A percentile compares a stretch with the other conserved stretches of the same genome.
phyloP scores from a whole-genome alignment of 2,113 vertebrate species.

The Plecotus auritus region DNA sequence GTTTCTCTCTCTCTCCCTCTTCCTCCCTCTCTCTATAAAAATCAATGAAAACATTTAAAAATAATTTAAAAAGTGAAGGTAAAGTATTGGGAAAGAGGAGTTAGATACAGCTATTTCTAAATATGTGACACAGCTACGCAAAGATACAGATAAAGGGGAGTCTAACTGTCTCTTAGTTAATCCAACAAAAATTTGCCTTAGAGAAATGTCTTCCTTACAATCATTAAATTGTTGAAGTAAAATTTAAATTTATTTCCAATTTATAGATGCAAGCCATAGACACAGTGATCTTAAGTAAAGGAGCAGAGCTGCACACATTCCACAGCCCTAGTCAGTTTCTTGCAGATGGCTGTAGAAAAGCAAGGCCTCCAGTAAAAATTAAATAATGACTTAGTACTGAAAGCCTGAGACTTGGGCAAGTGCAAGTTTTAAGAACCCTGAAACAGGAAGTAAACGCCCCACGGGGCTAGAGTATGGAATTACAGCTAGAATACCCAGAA shows the following conservation, averaged over 20 bases:
- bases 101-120: not conserved
- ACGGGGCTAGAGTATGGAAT: not conserved
- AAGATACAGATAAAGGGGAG: not conserved
- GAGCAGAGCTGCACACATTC: not conserved
- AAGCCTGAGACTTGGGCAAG: not conserved
- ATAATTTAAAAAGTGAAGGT: not conserved
- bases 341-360: not conserved
- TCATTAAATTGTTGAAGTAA: not conserved
- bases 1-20: no score
- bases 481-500: not conserved
- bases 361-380: not conserved
- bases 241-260: not conserved
- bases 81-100: not conserved
- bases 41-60: not conserved
- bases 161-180: not conserved
- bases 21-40: not conserved
- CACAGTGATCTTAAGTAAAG: not conserved
- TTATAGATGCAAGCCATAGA: not conserved
- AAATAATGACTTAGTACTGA: not conserved
- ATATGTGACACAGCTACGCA: not conserved
- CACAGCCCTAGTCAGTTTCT: not conserved
- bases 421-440: not conserved
- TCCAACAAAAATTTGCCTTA: not conserved
- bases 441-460: not conserved
- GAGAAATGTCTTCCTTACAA: not conserved